These are phyloP conservation scores for Urocitellus parryii DNA, from an alignment of 2,113 vertebrate genomes.

Conservation along the genomic window DNA sequence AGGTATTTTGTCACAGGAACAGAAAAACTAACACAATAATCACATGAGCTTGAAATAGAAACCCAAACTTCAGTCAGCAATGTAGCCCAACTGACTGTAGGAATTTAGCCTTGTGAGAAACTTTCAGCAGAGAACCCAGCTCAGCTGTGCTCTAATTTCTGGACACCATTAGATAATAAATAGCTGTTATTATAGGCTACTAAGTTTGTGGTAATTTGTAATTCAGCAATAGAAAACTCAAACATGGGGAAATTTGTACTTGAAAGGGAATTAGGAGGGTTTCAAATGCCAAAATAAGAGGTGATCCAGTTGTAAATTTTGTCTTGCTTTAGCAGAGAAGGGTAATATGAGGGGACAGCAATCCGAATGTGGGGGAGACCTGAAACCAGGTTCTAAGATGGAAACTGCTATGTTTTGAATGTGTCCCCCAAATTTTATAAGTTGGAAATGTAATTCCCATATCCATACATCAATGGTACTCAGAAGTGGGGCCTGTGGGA, in stretches of 20 bases:
- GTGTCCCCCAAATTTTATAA: background rate
- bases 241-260: background rate
- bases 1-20: background rate
- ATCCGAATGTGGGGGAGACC: background rate
- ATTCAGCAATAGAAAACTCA: background rate
- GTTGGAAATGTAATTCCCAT: background rate
- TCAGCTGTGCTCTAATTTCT: background rate
- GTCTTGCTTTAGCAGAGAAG: background rate
- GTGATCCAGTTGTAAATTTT: background rate
- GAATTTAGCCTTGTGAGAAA: background rate
- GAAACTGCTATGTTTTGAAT: background rate
- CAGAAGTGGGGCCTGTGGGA: too few species aligned
- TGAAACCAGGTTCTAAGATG: background rate
- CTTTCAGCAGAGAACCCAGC: background rate
- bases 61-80: background rate
- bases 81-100: background rate
- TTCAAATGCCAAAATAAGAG: background rate
- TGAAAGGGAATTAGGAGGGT: background rate
- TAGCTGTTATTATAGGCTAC: background rate
- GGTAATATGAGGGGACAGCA: background rate
- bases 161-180: background rate
- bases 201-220: background rate
- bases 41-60: background rate
- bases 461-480: background rate
- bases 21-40: background rate